phyloP scores from a whole-genome alignment of 1,140 invertebrate genomes.

The Heliconius melpomene region DNA sequence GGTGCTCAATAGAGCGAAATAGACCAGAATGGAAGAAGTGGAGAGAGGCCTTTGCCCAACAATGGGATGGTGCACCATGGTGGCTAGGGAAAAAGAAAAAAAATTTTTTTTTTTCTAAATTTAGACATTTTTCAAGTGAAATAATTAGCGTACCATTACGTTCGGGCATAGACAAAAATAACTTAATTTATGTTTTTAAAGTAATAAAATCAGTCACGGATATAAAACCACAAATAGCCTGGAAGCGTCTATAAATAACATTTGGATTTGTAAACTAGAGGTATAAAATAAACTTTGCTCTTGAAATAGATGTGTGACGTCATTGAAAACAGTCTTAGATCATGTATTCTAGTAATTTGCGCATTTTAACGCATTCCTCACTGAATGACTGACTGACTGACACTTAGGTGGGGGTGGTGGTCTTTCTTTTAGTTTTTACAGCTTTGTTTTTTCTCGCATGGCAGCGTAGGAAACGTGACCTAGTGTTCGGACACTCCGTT shows the following conservation, averaged over 20 bases:
- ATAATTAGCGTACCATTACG: background rate
- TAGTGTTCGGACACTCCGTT: no score
- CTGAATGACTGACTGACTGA: constrained; percentile 33
- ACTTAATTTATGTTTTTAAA: background rate
- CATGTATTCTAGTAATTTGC: constrained; percentile 33
- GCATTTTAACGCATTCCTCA: constrained; percentile 39
- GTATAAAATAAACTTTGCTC: constrained; percentile 46
- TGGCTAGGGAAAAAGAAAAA: no score
- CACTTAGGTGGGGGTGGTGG: constrained; percentile 5
- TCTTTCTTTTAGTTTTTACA: background rate
- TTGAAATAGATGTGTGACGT: constrained; percentile 45
- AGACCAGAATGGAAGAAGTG: no score
- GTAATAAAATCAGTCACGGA: constrained; percentile 28
- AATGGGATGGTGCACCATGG: no score
- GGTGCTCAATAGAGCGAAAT: no score
- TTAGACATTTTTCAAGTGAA: background rate
- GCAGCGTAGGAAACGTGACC: no score
- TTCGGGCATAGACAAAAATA: background rate
- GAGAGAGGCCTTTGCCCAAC: no score
- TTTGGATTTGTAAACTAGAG: constrained; percentile 43
- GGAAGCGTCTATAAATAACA: constrained; percentile 41
- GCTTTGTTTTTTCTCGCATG: no score
- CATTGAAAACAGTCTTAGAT: constrained; percentile 42
- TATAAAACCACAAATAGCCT: constrained; percentile 30
- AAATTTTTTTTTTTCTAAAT: background rate